Base-by-base conservation (phyloP, 2,888 invertebrate species). In the Zaprionus lineosus region DNA sequence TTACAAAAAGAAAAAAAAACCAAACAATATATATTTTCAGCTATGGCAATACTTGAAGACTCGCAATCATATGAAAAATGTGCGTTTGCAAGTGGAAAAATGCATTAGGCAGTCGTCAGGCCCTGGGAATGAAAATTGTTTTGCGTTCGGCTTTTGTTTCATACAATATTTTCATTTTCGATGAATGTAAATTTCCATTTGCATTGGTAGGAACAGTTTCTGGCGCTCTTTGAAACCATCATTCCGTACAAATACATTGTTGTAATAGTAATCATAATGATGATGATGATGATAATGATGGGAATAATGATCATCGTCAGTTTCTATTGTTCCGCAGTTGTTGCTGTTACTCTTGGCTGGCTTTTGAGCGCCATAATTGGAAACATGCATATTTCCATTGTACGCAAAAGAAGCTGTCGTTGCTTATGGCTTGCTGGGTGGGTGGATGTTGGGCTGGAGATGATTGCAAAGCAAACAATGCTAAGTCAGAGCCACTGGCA, bases 401-500 rank as follows among this genome's bases (percentile, higher is more conserved):
- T 82, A 63, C 37, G 58, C 63, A 69, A 69, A 57, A 44, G 29
- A 21, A 40, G 34, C 39, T 34, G 31, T 14, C 11, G 26, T 37
- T 37, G 37, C 16, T 7, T 15, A 24, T 3, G 11, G 16, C n/a
- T n/a, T 39, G 48, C 7, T 14, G 1, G 59, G 37, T 41, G 44
- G 31, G 19, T 8, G 9, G 36, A 8, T 37, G 39, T 16, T 18
- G 44, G 29, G 41, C 29, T 34, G 57, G 40, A 50, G 48, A 62
- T 78, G 83, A 78, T 84, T 78, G 85, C 79, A 84, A 84, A 75
- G 60, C 83, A 84, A 78, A 78, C 78, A 78, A 78, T 82, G 79
- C 83, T 61, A 83, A 84, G 83, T 60, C 79, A 84, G 59, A 81
- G 78, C 67, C 67, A 34, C 28, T 53, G 53, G 67, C 67, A 68